Base-by-base conservation (phyloP, 2,797 vertebrate genomes). In the Apodemus agrarius region DNA sequence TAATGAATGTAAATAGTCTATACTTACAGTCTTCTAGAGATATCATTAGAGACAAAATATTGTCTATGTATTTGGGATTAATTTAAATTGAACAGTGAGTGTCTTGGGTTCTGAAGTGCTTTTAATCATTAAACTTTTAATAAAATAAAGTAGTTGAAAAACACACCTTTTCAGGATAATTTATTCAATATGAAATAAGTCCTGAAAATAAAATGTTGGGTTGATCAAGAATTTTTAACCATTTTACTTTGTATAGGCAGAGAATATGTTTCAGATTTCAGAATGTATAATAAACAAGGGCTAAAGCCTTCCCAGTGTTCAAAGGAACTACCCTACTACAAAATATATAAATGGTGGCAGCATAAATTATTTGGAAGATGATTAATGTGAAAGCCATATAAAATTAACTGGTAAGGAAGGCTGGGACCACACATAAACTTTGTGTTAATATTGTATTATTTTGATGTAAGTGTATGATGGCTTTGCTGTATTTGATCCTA, bases 71-170 rank as follows among this genome's bases (percentile, higher is more conserved):
- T n/a, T 57, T 46, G 19, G 46, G 26, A 82, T 93, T 79, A 34
- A 72, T 72, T 84, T 95, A 89, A 19, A 24, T 40, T 89, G 6
- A 57, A 75, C 2, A 83, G 3, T 87, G 92, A 91, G 65, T 86
- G 6, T 34, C n/a, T 31, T 40, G 65, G 17, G 54, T 65, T 6
- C 1, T 40, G 3, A 89, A 10, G 0, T 19, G 46, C 34, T 89
- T 96, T 89, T 90, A 52, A 92, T 17, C 19, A 86, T 40, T 52
- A 72, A 52, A 4, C 2, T 87, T 89, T 80, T 26, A 26, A 78
- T 78, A 59, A 40, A 59, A 67, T 26, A 67, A 34, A n/a, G 13
- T 89, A 91, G 6, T 54, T 94, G n/a, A 54, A 91, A 91, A 91
- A 84, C 46, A 65, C 0, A 40, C 4, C 40, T 74, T 93, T 93